Evolutionary conservation across 2,797 vertebrate genomes (phyloP).

Genomic region (Dallia pectoralis): DNA sequence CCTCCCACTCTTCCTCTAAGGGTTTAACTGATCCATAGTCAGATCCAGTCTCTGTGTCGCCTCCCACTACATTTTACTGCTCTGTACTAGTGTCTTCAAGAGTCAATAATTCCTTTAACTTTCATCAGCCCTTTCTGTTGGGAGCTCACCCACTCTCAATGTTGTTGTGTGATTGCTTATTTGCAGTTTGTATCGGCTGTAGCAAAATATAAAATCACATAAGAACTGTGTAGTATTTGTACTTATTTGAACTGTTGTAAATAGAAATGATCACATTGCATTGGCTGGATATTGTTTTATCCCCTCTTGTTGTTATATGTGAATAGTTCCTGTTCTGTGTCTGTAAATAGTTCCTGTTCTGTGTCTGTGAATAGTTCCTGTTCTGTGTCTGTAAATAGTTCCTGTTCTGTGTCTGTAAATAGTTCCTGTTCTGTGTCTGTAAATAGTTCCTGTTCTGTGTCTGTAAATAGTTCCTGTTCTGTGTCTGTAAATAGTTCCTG

Average conservation of each 20-base stretch:
- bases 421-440: too few species aligned
- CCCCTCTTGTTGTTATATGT: too few species aligned
- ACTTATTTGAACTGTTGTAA: too few species aligned
- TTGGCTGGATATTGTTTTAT: too few species aligned
- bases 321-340: too few species aligned
- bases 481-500: too few species aligned
- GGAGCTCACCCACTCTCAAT: background rate
- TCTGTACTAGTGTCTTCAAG: background rate
- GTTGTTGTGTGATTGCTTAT: background rate
- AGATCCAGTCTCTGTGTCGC: background rate
- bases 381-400: too few species aligned
- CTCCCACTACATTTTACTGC: background rate
- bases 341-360: too few species aligned
- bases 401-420: too few species aligned
- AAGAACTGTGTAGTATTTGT: background rate
- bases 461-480: too few species aligned
- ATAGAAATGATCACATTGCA: background rate
- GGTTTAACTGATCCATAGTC: background rate
- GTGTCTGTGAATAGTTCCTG: too few species aligned
- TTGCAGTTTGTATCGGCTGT: background rate
- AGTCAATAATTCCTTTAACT: background rate
- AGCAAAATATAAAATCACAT: background rate
- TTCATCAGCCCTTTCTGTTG: background rate
- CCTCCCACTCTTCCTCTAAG: background rate
- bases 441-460: too few species aligned